phyloP scores from a whole-genome alignment of 2,113 vertebrate genomes.

The Nestor notabilis region DNA sequence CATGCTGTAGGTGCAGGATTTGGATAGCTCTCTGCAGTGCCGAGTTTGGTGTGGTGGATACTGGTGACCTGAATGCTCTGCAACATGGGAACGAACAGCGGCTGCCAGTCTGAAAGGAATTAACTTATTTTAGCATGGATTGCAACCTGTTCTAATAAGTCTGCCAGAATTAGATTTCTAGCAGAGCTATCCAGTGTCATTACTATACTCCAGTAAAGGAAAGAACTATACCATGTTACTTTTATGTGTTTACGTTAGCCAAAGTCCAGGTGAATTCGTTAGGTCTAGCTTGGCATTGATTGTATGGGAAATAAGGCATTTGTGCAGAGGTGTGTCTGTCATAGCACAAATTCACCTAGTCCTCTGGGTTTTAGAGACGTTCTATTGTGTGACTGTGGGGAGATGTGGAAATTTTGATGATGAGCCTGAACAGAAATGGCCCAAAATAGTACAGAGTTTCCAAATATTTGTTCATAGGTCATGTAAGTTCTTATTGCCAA shows the following conservation, averaged over 20 bases:
- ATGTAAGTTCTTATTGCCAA: background rate
- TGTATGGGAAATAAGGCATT: background rate
- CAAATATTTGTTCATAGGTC: background rate
- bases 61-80: accelerated
- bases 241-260: background rate
- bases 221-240: background rate
- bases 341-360: background rate
- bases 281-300: background rate
- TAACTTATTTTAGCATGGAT: background rate
- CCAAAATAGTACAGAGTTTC: background rate
- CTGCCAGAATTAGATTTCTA: background rate
- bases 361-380: background rate
- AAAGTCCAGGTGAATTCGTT: background rate
- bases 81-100: background rate
- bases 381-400: background rate
- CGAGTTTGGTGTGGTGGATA: accelerated
- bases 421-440: background rate
- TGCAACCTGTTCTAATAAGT: background rate
- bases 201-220: background rate
- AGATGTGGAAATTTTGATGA: background rate
- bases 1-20: background rate
- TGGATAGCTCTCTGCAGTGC: accelerated
- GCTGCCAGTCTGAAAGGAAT: background rate
- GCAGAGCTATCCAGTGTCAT: background rate
- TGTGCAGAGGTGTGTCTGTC: background rate